phyloP scores from a whole-genome alignment of 2,888 invertebrate genomes.

The Raillietiella orientalis region DNA sequence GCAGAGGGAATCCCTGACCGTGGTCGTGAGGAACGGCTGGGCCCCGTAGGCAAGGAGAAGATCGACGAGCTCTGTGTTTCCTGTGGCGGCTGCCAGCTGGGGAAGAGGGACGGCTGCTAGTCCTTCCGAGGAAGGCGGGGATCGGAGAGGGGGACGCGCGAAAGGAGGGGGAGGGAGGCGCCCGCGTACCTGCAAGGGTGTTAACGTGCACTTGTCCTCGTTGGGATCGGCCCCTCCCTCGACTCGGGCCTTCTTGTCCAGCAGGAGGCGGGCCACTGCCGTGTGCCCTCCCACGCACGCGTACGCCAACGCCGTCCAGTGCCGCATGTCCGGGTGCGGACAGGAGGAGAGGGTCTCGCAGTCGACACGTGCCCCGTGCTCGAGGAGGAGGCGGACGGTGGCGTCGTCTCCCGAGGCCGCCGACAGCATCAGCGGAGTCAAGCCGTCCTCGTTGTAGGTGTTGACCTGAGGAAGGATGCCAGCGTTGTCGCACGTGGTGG shows the following conservation, averaged over 20 bases:
- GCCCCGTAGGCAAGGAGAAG: slow-evolving; percentile 49
- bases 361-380: slow-evolving; percentile 46
- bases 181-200: slow-evolving; percentile 41
- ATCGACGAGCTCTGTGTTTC: slow-evolving; percentile 43
- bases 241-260: slow-evolving; percentile 46
- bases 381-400: slow-evolving; percentile 33
- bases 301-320: slow-evolving; percentile 68
- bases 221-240: slow-evolving; percentile 53
- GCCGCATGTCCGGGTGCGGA: slow-evolving; percentile 27
- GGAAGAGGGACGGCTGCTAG: too few species aligned
- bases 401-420: slow-evolving; percentile 43
- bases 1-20: slow-evolving; percentile 45
- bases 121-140: too few species aligned
- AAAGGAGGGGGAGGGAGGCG: neutral
- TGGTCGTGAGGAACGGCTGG: slow-evolving; percentile 53
- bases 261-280: slow-evolving; percentile 10
- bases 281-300: slow-evolving; percentile 21
- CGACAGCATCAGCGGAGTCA: slow-evolving; percentile 53
- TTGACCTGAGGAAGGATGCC: too few species aligned
- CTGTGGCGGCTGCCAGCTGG: slow-evolving; percentile 41
- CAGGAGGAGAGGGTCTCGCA: slow-evolving; percentile 32
- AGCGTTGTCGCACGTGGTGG: too few species aligned
- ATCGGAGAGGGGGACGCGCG: too few species aligned
- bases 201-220: slow-evolving; percentile 54
- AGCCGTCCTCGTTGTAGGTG: slow-evolving; percentile 38